phyloP scores from a whole-genome alignment of 2,888 invertebrate genomes.

The Anodontia alba region DNA sequence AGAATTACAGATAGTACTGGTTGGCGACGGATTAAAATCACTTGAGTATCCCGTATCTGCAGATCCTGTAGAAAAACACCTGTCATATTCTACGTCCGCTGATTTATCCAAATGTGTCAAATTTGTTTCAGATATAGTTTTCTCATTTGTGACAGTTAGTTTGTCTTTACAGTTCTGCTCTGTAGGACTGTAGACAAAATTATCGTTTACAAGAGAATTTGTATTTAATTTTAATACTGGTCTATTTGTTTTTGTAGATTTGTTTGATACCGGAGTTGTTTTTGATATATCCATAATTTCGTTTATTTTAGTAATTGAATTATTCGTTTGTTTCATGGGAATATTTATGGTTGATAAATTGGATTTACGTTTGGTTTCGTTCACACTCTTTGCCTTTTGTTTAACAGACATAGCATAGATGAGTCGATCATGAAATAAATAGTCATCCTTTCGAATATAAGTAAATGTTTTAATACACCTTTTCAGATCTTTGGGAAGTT shows the following conservation, averaged over 20 bases:
- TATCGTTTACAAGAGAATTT: not conserved
- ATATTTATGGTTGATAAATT: not conserved
- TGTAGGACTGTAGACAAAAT: not conserved
- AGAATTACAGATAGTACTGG: not conserved
- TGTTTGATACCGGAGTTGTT: not conserved
- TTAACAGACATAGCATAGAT: slow-evolving; percentile 62
- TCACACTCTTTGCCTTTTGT: slow-evolving; percentile 31
- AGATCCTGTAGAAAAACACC: slow-evolving; percentile 47
- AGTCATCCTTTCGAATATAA: slow-evolving; percentile 65
- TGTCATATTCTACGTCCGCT: slow-evolving; percentile 37
- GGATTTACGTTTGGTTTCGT: not conserved
- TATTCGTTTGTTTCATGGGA: not conserved
- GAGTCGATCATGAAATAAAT: slow-evolving; percentile 61
- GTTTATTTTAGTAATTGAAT: not conserved
- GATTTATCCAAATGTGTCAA: not conserved
- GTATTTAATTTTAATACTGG: not conserved
- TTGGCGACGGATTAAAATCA: slow-evolving; percentile 26
- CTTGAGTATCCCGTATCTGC: slow-evolving; percentile 58
- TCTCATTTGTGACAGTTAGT: not conserved
- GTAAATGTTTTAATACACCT: slow-evolving; percentile 70
- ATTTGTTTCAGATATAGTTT: not conserved
- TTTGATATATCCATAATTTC: not conserved
- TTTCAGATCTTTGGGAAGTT: slow-evolving; percentile 82
- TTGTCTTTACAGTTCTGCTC: not conserved
- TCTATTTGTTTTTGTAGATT: not conserved